Evolutionary conservation across 2,113 vertebrate species (phyloP).

Genomic region (Macroglossus sobrinus): DNA sequence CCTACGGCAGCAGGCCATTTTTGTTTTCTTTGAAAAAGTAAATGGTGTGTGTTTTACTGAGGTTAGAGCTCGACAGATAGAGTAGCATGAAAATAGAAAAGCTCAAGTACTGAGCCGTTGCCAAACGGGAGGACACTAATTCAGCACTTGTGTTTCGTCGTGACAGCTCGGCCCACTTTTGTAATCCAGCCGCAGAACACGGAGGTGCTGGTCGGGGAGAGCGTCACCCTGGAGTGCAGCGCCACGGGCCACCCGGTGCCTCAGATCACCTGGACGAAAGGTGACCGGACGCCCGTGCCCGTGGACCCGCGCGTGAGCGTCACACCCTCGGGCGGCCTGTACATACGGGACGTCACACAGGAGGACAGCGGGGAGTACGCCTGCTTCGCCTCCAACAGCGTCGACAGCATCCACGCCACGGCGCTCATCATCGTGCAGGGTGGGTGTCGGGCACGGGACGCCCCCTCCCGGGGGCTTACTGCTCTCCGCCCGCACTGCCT

Average conservation of each 20-base stretch:
- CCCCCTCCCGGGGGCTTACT: background rate
- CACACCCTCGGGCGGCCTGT: conserved; percentile 95
- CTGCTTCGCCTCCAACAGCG: conserved; percentile 94
- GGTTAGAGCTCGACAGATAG: fast-evolving
- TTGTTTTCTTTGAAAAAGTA: background rate
- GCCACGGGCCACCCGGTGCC: conserved; percentile 95
- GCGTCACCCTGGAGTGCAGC: conserved; percentile 97
- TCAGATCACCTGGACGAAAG: conserved; percentile 92
- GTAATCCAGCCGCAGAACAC: conserved; percentile 99
- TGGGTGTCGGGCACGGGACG: background rate
- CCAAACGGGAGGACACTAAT: background rate
- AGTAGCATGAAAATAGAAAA: background rate
- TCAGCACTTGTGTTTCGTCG: conserved; percentile 18
- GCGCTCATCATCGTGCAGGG: conserved; percentile 97
- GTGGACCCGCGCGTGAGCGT: conserved; percentile 90
- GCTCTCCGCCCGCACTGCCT: background rate
- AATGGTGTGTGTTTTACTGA: fast-evolving
- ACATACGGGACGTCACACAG: conserved; percentile 92
- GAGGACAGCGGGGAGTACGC: conserved; percentile 94
- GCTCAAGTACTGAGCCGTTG: background rate
- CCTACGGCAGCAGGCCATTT: fast-evolving
- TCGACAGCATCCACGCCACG: conserved; percentile 93
- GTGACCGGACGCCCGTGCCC: conserved; percentile 91
- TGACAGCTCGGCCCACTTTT: conserved; percentile 92
- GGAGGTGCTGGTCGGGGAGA: conserved; percentile 96